These are phyloP conservation scores for Mesorhabditis spiculigera DNA, from an alignment of 2,888 invertebrate genomes.

Conservation along the genomic window DNA sequence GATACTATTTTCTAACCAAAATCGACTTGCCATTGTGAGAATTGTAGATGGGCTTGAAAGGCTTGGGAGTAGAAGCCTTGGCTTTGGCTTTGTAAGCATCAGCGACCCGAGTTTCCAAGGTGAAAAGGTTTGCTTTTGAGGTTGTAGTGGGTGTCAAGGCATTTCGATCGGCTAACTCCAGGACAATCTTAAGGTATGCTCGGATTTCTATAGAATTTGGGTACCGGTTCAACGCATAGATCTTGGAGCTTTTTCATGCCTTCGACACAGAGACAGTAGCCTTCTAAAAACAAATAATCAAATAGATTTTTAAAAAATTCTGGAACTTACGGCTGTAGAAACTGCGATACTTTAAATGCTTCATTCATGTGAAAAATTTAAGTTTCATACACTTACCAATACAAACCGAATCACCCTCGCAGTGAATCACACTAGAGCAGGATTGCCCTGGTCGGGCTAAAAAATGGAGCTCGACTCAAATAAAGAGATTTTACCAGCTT, in stretches of 20 bases:
- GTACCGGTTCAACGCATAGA: constrained; percentile 16
- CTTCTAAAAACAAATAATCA: background rate
- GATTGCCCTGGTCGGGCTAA: background rate
- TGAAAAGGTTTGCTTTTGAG: background rate
- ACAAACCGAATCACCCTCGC: background rate
- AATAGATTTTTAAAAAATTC: too few relatives aligned
- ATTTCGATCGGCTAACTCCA: background rate
- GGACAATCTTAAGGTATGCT: background rate
- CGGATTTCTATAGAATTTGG: background rate
- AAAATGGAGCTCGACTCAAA: background rate
- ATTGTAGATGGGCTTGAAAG: background rate
- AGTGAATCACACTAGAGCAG: background rate
- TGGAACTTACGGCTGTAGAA: too few relatives aligned
- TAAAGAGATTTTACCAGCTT: too few relatives aligned
- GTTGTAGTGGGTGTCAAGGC: background rate
- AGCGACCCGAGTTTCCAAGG: too few relatives aligned
- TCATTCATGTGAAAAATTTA: too few relatives aligned
- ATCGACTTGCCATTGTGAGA: background rate
- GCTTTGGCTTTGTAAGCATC: background rate
- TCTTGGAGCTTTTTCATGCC: constrained; percentile 18
- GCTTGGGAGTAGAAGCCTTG: background rate
- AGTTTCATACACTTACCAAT: background rate
- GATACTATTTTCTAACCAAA: background rate
- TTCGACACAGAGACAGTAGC: constrained; percentile 25
- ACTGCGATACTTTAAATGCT: too few relatives aligned